phyloP scores from a whole-genome alignment of 2,113 vertebrate species.

The Lipotes vexillifer region DNA sequence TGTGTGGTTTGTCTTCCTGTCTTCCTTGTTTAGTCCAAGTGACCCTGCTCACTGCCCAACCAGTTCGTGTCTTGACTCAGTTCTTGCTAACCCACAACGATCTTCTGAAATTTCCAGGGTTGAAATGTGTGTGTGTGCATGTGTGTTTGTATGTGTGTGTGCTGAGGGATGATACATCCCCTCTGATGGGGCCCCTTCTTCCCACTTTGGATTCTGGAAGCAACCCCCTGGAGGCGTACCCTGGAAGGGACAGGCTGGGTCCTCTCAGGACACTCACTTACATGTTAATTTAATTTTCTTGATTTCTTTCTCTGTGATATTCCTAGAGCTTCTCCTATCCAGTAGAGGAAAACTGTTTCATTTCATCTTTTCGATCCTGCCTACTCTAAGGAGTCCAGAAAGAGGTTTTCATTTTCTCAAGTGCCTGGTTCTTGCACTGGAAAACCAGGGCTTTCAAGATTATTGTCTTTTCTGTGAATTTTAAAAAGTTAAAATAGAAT shows the following conservation, averaged over 20 bases:
- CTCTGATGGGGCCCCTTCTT: neutral
- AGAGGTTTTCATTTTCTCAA: conserved; percentile 5
- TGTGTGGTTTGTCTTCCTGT: neutral
- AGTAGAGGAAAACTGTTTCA: neutral
- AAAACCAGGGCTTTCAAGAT: neutral
- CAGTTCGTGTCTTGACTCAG: neutral
- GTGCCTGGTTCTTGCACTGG: neutral
- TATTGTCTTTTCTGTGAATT: conserved; percentile 8
- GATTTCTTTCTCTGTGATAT: neutral
- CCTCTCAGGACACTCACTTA: neutral
- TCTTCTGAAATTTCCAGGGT: neutral
- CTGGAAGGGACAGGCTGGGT: neutral
- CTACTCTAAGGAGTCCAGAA: neutral
- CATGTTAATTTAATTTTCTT: neutral
- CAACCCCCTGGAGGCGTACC: neutral
- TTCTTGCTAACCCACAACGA: neutral
- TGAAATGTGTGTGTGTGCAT: neutral
- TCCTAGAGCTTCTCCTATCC: neutral
- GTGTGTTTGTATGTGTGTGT: neutral
- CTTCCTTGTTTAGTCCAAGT: neutral
- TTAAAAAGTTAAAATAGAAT: conserved; percentile 25
- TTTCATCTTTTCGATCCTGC: neutral
- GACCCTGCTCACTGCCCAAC: neutral
- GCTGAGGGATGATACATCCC: too few relatives aligned
- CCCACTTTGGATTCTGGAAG: neutral